A percentile compares a stretch with the other conserved stretches of the same genome.
Conservation (phyloP, 2,888 invertebrate species). For the Cheilosia pagana region DNA sequence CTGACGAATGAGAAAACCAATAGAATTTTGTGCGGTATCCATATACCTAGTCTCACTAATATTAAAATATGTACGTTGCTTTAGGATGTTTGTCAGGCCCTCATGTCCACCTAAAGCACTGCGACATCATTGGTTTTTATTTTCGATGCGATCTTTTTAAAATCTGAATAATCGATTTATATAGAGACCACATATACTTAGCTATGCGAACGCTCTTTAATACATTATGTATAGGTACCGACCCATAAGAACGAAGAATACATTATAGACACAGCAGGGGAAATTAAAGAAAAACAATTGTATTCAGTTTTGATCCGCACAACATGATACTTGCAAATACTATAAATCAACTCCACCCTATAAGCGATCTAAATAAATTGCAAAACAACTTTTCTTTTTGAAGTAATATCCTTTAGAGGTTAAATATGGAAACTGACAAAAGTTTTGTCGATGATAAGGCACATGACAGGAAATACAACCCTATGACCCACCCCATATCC, state of each 20-base stretch:
- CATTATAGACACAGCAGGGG: not conserved
- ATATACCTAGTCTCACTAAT: too few species aligned
- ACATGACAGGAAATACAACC: not conserved
- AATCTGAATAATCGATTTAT: too few species aligned
- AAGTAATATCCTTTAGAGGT: slow-evolving; percentile 17
- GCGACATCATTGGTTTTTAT: too few species aligned
- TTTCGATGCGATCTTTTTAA: too few species aligned
- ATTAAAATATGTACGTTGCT: too few species aligned
- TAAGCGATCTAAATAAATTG: slow-evolving; percentile 33
- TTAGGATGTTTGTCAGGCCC: too few species aligned
- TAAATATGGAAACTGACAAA: slow-evolving; percentile 23
- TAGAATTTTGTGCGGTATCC: too few species aligned
- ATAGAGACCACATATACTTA: too few species aligned
- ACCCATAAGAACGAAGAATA: not conserved
- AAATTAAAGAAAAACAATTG: slow-evolving; percentile 27
- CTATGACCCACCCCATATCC: not conserved
- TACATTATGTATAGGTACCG: too few species aligned
- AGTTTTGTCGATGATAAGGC: slow-evolving; percentile 17
- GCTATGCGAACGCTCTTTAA: too few species aligned
- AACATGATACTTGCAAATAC: slow-evolving; percentile 12
- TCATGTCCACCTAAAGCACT: too few species aligned
- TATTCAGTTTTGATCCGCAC: slow-evolving; percentile 52
- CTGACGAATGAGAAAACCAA: too few species aligned
- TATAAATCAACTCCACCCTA: slow-evolving; percentile 44
- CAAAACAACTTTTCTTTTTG: slow-evolving; percentile 18